Percentiles rank a stretch among this genome's conserved stretches.
phyloP scores from a whole-genome alignment of 2,888 invertebrate species.

The Lepidocyrtinus sp. region DNA sequence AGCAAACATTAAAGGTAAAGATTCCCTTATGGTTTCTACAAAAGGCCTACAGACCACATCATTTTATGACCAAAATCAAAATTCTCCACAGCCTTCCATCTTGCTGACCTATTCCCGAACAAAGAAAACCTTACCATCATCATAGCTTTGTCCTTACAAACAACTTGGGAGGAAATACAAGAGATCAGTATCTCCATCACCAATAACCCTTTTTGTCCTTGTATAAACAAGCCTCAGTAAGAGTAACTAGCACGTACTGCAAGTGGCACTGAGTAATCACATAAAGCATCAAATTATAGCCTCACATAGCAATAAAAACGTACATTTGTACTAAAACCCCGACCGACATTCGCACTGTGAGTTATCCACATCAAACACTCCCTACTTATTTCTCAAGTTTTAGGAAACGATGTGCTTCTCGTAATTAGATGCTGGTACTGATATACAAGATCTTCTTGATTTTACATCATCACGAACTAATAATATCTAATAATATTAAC shows the following conservation, averaged over 20 bases:
- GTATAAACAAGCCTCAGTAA: constrained; percentile 30
- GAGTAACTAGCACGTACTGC: constrained; percentile 54
- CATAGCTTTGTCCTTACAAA: constrained; percentile 26
- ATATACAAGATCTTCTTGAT: too few relatives aligned
- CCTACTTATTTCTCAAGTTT: background rate
- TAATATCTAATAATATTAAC: too few relatives aligned
- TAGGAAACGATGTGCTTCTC: too few relatives aligned
- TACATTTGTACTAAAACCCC: background rate
- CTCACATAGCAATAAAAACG: constrained; percentile 22
- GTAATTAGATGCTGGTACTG: too few relatives aligned
- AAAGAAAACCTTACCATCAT: constrained; percentile 38
- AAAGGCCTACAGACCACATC: background rate
- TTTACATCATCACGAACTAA: too few relatives aligned
- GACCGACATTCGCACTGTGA: background rate
- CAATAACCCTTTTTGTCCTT: background rate
- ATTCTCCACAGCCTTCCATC: constrained; percentile 39
- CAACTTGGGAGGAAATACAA: constrained; percentile 23
- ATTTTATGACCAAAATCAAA: constrained; percentile 32
- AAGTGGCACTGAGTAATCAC: constrained; percentile 57
- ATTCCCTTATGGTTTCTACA: background rate
- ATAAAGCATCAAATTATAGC: constrained; percentile 55
- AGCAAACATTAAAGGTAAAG: background rate
- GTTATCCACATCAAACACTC: background rate
- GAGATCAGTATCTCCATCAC: constrained; percentile 24
- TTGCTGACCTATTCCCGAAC: constrained; percentile 46